Evolutionary conservation across 1,140 invertebrate genomes (phyloP).

Genomic region (Zaprionus ghesquierei): DNA sequence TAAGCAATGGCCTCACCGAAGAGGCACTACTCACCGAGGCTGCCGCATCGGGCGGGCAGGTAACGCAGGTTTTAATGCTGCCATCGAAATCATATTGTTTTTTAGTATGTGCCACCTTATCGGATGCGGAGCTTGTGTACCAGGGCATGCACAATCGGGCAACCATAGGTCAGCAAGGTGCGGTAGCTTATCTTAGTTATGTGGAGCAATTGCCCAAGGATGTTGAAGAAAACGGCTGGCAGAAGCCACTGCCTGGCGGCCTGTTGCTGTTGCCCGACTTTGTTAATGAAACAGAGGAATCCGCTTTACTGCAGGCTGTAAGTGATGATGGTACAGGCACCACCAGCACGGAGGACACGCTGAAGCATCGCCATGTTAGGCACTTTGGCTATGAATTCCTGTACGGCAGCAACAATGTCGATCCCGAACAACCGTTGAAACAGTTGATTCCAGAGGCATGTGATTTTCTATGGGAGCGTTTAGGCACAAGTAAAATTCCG

Average conservation of each 20-base stretch:
- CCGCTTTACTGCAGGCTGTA: conserved; percentile 86
- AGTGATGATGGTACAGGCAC: conserved; percentile 61
- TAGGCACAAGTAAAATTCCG: conserved; percentile 83
- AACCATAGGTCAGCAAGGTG: conserved; percentile 84
- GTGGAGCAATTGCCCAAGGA: conserved; percentile 48
- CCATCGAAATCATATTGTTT: conserved; percentile 90
- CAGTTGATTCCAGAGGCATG: conserved; percentile 89
- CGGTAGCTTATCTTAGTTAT: conserved; percentile 87
- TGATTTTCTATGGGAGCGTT: conserved; percentile 86
- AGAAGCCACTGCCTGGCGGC: conserved; percentile 86
- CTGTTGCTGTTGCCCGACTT: conserved; percentile 90
- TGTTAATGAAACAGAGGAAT: conserved; percentile 89
- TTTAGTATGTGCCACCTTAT: conserved; percentile 84
- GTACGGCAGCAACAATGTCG: conserved; percentile 95
- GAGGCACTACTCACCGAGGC: conserved; percentile 84
- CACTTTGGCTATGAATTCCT: conserved; percentile 98
- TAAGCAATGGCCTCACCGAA: conserved; percentile 88
- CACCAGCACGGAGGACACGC: conserved; percentile 75
- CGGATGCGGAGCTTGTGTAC: conserved; percentile 84
- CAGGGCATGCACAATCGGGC: conserved; percentile 84
- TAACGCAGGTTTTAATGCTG: conserved; percentile 86
- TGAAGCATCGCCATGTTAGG: conserved; percentile 94
- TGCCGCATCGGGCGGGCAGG: conserved; percentile 83
- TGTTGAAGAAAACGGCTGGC: conserved; percentile 56
- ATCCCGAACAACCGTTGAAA: conserved; percentile 87